These are phyloP conservation scores for Pristionchus fissidentatus DNA, from an alignment of 2,888 invertebrate genomes.

Conservation along the genomic window DNA sequence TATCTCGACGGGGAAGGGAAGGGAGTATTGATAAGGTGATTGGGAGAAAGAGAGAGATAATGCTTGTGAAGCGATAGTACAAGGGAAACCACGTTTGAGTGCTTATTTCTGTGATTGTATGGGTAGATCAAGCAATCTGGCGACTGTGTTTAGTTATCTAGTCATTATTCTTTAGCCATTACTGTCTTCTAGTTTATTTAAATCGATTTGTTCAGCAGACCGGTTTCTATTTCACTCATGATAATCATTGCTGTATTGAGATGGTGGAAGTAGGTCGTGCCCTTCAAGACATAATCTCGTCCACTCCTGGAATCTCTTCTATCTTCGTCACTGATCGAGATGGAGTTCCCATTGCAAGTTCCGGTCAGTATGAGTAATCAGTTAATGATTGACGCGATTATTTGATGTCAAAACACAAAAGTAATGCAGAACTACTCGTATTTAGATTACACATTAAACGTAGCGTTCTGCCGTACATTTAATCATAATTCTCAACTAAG, in stretches of 20 bases:
- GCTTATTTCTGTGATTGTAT: neutral
- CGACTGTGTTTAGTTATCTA: neutral
- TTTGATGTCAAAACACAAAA: neutral
- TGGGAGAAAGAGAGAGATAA: conserved; percentile 3
- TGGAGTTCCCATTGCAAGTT: conserved; percentile 44
- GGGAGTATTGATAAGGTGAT: conserved; percentile 15
- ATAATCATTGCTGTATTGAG: neutral
- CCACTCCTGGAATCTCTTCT: conserved; percentile 55
- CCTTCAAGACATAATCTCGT: conserved; percentile 55
- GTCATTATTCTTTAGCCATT: neutral
- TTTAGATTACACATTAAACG: no score
- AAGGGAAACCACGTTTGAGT: no score
- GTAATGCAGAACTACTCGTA: no score
- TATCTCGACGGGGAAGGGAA: neutral
- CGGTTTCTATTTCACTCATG: neutral
- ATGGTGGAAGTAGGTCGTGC: conserved; percentile 54
- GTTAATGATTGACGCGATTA: neutral
- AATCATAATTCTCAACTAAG: neutral
- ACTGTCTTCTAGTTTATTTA: neutral
- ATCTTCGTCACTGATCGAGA: conserved; percentile 60
- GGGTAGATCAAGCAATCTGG: neutral
- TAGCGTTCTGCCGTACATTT: no score
- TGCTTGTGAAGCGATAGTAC: neutral
- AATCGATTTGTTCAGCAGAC: neutral
- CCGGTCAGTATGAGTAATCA: neutral